Evolutionary conservation across 2,113 vertebrate species (phyloP).

Genomic region (Tetraodon nigroviridis): DNA sequence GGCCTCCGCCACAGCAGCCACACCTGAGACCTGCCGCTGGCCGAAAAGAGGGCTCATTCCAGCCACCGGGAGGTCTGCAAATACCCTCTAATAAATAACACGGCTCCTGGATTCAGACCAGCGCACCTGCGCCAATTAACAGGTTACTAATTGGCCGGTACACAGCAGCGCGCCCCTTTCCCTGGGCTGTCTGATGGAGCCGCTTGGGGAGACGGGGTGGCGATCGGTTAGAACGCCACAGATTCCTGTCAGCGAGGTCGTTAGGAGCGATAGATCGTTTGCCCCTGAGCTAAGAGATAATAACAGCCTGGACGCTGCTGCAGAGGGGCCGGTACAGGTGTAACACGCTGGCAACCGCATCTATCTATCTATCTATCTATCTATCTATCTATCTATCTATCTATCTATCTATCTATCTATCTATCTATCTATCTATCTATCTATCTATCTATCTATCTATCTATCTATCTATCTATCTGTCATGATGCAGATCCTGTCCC

Average conservation of each 20-base stretch:
- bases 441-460: constrained; percentile 10
- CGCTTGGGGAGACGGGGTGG: constrained; percentile 32
- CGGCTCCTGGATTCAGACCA: constrained; percentile 61
- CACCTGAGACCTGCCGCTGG: constrained; percentile 89
- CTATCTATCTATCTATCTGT: constrained; percentile 6
- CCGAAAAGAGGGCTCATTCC: constrained; percentile 81
- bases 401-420: constrained; percentile 8
- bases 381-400: constrained; percentile 1
- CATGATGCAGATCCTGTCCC: neutral
- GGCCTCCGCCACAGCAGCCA: constrained; percentile 85
- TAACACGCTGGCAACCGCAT: too few relatives aligned
- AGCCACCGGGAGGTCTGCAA: constrained; percentile 79
- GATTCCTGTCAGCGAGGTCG: neutral
- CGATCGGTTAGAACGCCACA: constrained; percentile 2
- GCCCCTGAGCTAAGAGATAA: too few relatives aligned
- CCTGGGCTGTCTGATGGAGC: constrained; percentile 40
- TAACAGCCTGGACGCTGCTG: too few relatives aligned
- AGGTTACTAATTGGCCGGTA: constrained; percentile 69
- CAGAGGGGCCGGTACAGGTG: too few relatives aligned
- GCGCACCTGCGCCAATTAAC: constrained; percentile 74
- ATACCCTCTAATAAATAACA: constrained; percentile 70
- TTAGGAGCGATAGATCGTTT: too few relatives aligned
- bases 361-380: constrained; percentile 4
- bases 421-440: constrained; percentile 26
- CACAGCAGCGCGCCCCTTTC: constrained; percentile 21